These are phyloP conservation scores for Penaeus chinensis DNA, from an alignment of 1,140 invertebrate genomes.

Conservation along the genomic window DNA sequence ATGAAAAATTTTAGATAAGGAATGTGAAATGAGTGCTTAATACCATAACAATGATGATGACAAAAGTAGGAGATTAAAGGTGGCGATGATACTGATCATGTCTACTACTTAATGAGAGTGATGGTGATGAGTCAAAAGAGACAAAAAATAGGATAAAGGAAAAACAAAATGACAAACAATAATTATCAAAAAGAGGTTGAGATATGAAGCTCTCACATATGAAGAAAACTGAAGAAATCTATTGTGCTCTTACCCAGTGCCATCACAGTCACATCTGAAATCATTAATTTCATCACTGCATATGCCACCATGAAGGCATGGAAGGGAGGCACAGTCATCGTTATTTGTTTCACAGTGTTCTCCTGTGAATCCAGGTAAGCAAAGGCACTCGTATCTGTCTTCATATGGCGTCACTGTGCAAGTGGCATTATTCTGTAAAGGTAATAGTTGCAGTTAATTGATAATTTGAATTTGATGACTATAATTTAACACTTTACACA, in stretches of 20 bases:
- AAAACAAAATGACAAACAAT: too few relatives aligned
- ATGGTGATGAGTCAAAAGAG: too few relatives aligned
- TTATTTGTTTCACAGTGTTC: conserved; percentile 62
- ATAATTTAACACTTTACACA: neutral
- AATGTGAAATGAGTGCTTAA: too few relatives aligned
- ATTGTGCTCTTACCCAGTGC: conserved; percentile 69
- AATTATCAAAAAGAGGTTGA: neutral
- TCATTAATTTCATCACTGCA: conserved; percentile 70
- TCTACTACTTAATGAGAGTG: too few relatives aligned
- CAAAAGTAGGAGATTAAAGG: too few relatives aligned
- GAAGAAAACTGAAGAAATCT: neutral
- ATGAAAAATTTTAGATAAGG: too few relatives aligned
- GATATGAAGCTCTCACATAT: neutral
- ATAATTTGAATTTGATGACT: neutral
- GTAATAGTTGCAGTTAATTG: neutral
- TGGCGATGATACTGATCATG: too few relatives aligned
- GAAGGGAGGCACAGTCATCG: conserved; percentile 65
- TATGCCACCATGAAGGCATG: conserved; percentile 72
- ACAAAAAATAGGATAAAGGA: too few relatives aligned
- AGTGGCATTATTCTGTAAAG: conserved; percentile 66
- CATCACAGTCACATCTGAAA: conserved; percentile 81
- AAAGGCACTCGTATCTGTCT: conserved; percentile 68
- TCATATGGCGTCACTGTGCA: conserved; percentile 65
- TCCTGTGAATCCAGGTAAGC: conserved; percentile 66
- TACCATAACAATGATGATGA: too few relatives aligned